Evolutionary conservation across 2,113 vertebrate genomes (phyloP).

Genomic region (Callorhinus ursinus): DNA sequence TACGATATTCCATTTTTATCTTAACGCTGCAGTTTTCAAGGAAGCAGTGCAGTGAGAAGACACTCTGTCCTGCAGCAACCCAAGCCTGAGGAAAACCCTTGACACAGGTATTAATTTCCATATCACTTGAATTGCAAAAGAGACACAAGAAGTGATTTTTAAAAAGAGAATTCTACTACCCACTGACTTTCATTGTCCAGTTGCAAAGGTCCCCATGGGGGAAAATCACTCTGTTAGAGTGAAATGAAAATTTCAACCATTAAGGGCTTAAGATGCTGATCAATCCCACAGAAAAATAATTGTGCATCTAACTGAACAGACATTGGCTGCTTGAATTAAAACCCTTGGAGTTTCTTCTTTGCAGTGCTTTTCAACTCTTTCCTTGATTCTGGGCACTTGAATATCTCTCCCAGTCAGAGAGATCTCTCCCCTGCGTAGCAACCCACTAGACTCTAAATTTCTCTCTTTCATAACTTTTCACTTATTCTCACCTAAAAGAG

Average conservation of each 20-base stretch:
- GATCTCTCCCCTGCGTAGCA: not conserved
- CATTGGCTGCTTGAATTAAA: not conserved
- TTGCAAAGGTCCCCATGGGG: not conserved
- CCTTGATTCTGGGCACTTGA: not conserved
- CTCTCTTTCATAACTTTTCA: conserved; percentile 44
- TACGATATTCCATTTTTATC: not conserved
- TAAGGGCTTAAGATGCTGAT: not conserved
- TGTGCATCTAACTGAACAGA: not conserved
- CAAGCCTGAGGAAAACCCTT: not conserved
- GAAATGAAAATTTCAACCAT: not conserved
- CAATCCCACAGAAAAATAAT: not conserved
- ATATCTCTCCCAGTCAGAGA: not conserved
- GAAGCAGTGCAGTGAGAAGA: not conserved
- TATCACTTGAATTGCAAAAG: conserved; percentile 50
- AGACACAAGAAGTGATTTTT: not conserved
- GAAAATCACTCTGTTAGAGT: not conserved
- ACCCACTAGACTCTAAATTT: not conserved
- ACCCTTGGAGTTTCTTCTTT: not conserved
- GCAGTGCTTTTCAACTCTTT: not conserved
- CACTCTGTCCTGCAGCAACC: not conserved
- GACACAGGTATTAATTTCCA: conserved; percentile 26
- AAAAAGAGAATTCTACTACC: not conserved
- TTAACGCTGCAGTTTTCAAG: not conserved
- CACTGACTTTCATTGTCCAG: not conserved
- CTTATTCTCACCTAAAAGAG: not conserved